Evolutionary conservation across 2,888 invertebrate species (phyloP), one percentile per base, ranked within the genome.

Genomic region (Parelbella ahira): DNA sequence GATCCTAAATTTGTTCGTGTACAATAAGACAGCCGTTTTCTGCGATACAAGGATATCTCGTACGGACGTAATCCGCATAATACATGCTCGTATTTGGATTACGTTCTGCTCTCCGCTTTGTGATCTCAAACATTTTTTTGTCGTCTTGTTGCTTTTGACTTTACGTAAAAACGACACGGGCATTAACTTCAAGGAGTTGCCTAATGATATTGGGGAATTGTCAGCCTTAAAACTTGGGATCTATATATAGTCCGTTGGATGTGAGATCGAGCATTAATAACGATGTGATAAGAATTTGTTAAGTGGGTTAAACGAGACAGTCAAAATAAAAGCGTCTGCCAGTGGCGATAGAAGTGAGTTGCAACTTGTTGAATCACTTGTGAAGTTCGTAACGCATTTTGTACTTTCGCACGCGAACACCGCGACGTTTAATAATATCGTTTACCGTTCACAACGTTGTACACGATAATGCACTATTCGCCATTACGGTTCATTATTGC

Each of bases 401-500:
- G 20, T 46, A 25, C 11, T 15, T 45, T 29, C 30, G 49, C 37
- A 37, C 33, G 49, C 48, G 41, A 45, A 46, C 32, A 33, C 20
- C 37, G 45, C 44, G 45, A 44, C 43, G 33, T 45, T 45, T 49
- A 49, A 53, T 54, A 48, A 54, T 48, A 54, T 49, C 50, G 49
- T 53, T 57, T 57, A 48, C 44, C 47, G 48, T 49, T 49, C 44
- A 43, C 37, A 45, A 38, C 62, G 58, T 59, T 68, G 60, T 68
- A 64, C 63, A 58, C 58, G 53, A 59, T 58, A 66, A 65, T 63
- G 58, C 49, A 53, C 52, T 48, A 50, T 44, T 27, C 34, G 53
- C 54, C 54, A 68, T 71, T 67, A 65, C 15, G 12, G 44, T 55
- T 60, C 60, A 63, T 68, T 66, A 68, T 58, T 47, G 54, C 53